Evolutionary conservation across 2,797 vertebrate species (phyloP), one percentile per base, ranked within the genome.

Genomic region (Notolabrus celidotus): DNA sequence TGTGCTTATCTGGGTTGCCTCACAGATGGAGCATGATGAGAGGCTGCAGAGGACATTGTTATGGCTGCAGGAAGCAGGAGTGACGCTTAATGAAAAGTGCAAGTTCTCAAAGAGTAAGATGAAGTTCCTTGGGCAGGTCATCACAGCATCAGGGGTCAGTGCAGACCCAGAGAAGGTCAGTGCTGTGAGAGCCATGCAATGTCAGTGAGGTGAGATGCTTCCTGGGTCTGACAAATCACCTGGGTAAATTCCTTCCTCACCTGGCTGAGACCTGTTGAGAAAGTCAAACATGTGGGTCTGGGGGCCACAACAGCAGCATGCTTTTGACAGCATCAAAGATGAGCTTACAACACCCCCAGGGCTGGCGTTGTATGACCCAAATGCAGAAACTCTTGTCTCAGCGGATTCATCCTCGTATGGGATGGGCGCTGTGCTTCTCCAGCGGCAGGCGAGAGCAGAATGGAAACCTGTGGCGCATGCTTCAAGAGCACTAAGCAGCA

Each of bases 321-420:
- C 31, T 6, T 60, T 60, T 6, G 7, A 45, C 2, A 41, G 7
- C 3, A 62, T 67, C 0, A 73, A 63, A 8, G 1, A 23, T 2
- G 64, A 58, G 2, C 23, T 72, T 14, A 60, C 36, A 0, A 67
- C 46, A 4, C 68, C 66, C 0, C 71, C 59, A 29, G 66, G 79
- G 0, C 25, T 81, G 0, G 51, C 67, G 1, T 33, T 86, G 5
- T 81, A 82, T 16, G 38, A 82, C 3, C 42, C 78, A 0, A 78
- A 60, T 12, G n/a, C 39, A 5, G 57, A 72, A 7, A 73, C 43
- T n/a, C n/a, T n/a, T n/a, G n/a, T n/a, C n/a, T n/a, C n/a, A n/a
- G n/a, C n/a, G n/a, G n/a, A n/a, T n/a, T n/a, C n/a, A n/a, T n/a
- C n/a, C n/a, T n/a, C n/a, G n/a, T n/a, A n/a, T n/a, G n/a, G n/a